Conservation (phyloP, 53 echinoderm and acorn worm species). For the Astropecten irregularis region DNA sequence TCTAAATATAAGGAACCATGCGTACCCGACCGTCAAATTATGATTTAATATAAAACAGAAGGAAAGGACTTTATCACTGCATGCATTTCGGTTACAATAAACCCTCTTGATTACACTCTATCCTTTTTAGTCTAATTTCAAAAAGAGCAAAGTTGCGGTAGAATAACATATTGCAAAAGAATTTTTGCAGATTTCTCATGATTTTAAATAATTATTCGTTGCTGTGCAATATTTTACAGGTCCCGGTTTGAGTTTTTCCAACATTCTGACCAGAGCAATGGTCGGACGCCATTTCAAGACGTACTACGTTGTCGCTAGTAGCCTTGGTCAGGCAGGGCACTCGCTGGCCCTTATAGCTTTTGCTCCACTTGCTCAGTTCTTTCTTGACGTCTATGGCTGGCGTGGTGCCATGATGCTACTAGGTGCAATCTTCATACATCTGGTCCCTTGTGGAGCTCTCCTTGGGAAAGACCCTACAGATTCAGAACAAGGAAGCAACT, state of each 20-base stretch:
- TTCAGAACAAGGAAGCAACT: neutral
- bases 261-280: neutral
- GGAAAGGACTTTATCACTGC: no score
- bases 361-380: neutral
- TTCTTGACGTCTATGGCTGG: slow-evolving; percentile 26
- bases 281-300: neutral
- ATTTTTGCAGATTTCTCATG: no score
- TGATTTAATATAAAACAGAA: no score
- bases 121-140: no score
- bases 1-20: no score
- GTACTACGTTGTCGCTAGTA: neutral
- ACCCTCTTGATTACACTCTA: no score
- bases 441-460: slow-evolving; percentile 13
- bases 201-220: no score
- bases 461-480: neutral
- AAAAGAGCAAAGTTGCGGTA: no score
- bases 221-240: no score
- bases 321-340: neutral
- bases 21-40: no score
- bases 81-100: no score
- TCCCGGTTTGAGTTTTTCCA: neutral
- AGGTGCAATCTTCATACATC: slow-evolving; percentile 3
- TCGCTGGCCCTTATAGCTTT: neutral
- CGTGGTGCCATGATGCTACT: slow-evolving; percentile 20
- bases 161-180: no score